These are phyloP conservation scores for Telmatherina bonti DNA, from an alignment of 2,797 vertebrate genomes.

Conservation along the genomic window DNA sequence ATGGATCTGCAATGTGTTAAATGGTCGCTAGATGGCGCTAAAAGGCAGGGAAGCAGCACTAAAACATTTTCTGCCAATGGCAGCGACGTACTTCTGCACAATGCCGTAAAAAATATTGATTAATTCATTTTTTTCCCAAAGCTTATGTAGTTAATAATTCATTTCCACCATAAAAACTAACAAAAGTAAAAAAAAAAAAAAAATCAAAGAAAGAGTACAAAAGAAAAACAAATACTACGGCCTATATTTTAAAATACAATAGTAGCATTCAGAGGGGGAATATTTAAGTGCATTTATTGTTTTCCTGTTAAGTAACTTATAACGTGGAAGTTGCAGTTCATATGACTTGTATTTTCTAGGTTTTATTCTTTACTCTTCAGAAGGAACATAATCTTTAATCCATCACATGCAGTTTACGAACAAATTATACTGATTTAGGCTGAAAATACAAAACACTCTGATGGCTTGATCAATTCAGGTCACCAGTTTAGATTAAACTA, in stretches of 20 bases:
- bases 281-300: neutral
- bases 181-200: neutral
- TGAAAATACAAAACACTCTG: neutral
- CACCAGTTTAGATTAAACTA: neutral
- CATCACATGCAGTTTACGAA: neutral
- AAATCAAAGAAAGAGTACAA: neutral
- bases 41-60: neutral
- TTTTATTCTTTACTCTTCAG: neutral
- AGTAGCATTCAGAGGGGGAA: neutral
- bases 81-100: too few species aligned
- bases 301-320: neutral
- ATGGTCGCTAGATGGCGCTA: slow-evolving; percentile 53
- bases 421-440: neutral
- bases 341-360: neutral
- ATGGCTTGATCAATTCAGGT: neutral
- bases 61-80: accelerated
- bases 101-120: too few species aligned
- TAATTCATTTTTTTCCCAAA: too few species aligned
- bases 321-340: neutral
- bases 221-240: neutral
- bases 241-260: neutral
- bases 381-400: neutral
- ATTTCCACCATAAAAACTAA: neutral
- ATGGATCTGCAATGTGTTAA: accelerated
- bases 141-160: neutral